Evolutionary conservation across 2,113 vertebrate genomes (phyloP).

Genomic region (Heloderma charlesbogerti): DNA sequence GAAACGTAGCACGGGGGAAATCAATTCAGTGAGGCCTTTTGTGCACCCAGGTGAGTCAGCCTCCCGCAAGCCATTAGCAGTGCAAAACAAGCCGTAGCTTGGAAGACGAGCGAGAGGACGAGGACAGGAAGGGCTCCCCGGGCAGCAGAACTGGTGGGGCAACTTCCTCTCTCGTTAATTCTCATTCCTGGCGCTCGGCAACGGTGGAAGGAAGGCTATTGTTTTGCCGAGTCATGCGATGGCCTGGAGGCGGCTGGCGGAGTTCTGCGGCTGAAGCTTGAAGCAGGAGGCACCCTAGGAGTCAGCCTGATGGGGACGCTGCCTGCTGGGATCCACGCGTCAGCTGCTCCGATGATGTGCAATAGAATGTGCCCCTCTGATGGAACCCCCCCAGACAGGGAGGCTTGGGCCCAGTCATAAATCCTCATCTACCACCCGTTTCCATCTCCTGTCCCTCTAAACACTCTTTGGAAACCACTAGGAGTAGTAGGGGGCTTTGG

Average conservation of each 20-base stretch:
- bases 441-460: too few species aligned
- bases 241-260: rapidly evolving
- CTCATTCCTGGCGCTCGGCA: neutral
- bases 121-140: rapidly evolving
- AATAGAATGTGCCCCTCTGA: neutral
- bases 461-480: too few species aligned
- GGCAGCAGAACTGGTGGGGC: neutral
- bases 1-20: neutral
- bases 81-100: neutral
- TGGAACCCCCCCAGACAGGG: neutral
- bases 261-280: neutral
- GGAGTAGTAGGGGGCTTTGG: too few species aligned
- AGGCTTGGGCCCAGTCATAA: neutral
- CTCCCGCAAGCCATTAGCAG: neutral
- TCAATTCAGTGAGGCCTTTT: neutral
- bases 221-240: neutral
- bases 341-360: neutral
- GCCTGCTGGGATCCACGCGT: too few species aligned
- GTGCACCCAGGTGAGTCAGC: slow-evolving; percentile 36
- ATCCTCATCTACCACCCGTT: too few species aligned
- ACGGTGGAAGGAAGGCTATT: slow-evolving; percentile 4
- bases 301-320: neutral
- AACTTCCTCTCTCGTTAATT: neutral
- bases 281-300: neutral
- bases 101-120: neutral